Percentiles rank a stretch among this genome's conserved stretches.
These are phyloP conservation scores for Spinus olivaceus DNA, from an alignment of 2,797 vertebrate genomes.

Conservation along the genomic window DNA sequence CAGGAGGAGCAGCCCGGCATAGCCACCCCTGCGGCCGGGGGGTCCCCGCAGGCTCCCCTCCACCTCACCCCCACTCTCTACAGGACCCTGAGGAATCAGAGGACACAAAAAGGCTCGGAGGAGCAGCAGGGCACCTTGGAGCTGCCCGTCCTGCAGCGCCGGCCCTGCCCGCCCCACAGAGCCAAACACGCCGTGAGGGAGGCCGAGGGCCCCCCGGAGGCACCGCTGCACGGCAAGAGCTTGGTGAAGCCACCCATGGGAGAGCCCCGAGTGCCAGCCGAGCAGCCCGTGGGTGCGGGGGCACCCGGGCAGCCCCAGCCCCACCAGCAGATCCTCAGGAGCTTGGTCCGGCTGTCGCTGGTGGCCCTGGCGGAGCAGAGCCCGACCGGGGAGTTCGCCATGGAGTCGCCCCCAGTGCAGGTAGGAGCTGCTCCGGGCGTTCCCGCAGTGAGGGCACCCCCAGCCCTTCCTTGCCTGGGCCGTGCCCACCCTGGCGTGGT, in stretches of 20 bases:
- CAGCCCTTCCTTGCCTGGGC: not conserved
- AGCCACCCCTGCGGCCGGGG: not conserved
- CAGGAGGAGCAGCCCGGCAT: not conserved
- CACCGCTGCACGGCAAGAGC: slow-evolving; percentile 26
- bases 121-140: slow-evolving; percentile 59
- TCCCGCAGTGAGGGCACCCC: not conserved
- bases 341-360: slow-evolving; percentile 91
- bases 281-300: slow-evolving; percentile 47
- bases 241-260: slow-evolving; percentile 56
- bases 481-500: not conserved
- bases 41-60: slow-evolving; percentile 58
- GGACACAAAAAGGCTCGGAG: slow-evolving; percentile 45
- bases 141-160: slow-evolving; percentile 55
- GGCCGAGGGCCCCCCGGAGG: not conserved
- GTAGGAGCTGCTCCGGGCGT: slow-evolving; percentile 58
- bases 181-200: slow-evolving; percentile 59
- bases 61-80: slow-evolving; percentile 76
- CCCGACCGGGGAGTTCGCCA: slow-evolving; percentile 81
- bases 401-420: slow-evolving; percentile 92
- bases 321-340: slow-evolving; percentile 85
- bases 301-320: slow-evolving; percentile 69
- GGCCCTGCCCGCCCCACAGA: slow-evolving; percentile 72
- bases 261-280: not conserved
- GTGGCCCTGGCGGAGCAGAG: slow-evolving; percentile 88
- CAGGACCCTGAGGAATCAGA: slow-evolving; percentile 82